phyloP scores from a whole-genome alignment of 2,797 vertebrate genomes.

The Philypnodon macrostomus region DNA sequence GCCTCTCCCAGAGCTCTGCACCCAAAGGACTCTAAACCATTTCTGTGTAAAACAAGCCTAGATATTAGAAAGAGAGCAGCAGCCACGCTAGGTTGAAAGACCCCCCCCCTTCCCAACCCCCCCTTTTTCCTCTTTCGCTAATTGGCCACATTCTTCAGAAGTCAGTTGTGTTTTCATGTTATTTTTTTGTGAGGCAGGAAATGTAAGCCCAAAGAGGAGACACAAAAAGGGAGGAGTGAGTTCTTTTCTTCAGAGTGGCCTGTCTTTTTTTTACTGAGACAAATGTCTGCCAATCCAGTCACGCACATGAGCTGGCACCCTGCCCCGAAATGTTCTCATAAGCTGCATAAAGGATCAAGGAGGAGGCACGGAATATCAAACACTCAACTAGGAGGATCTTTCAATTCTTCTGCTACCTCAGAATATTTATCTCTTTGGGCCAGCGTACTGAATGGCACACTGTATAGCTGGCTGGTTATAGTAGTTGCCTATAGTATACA shows the following conservation, averaged over 20 bases:
- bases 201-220: constrained; percentile 59
- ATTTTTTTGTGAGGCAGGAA: constrained; percentile 47
- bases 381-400: constrained; percentile 1
- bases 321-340: constrained; percentile 39
- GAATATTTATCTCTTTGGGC: constrained; percentile 2
- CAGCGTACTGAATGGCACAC: background rate
- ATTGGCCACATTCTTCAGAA: constrained; percentile 66
- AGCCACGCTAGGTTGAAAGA: too few species aligned
- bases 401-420: constrained; percentile 1
- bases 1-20: constrained; percentile 10
- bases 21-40: constrained; percentile 5
- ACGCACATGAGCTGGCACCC: constrained; percentile 48
- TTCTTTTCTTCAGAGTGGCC: constrained; percentile 35
- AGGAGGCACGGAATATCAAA: constrained; percentile 15
- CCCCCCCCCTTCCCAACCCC: background rate
- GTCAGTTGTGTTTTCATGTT: constrained; percentile 59
- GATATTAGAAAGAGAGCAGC: constrained; percentile 24
- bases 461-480: background rate
- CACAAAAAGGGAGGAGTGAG: constrained; percentile 15
- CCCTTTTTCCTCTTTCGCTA: constrained; percentile 28
- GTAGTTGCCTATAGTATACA: background rate
- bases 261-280: constrained; percentile 42
- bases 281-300: constrained; percentile 52
- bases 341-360: constrained; percentile 18
- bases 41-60: constrained; percentile 23